Base-by-base conservation (phyloP, 2,113 vertebrate species). In the Benitochromis conjunctus region DNA sequence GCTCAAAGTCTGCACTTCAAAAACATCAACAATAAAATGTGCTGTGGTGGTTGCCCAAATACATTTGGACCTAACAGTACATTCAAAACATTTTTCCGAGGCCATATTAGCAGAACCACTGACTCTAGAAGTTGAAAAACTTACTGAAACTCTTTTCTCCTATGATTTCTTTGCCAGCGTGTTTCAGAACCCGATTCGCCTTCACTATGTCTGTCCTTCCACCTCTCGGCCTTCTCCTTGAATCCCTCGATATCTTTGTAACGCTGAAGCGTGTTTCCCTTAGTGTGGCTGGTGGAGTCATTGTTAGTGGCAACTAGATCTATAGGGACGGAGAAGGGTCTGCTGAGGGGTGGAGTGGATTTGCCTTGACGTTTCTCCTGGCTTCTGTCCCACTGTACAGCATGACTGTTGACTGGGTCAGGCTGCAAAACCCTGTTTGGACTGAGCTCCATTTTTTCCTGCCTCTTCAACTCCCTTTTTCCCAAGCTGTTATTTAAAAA, bases 161-260 rank as follows among this genome's bases (percentile, higher is more conserved):
- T 81, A 3, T 14, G 10, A 10, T 54, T 31, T 29, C 1, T 29
- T 9, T 58, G 80, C 1, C 43, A 38, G 12, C 1, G 60, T 5
- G 41, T 4, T 80, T 95, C 94, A 14, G 89, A 86, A 82, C 88
- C 88, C 1, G 87, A 83, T 3, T 89, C 86, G 4, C 96, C 77
- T 5, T 97, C 89, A 18, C 88, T 91, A 26, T 96, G 89, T 14
- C 94, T 97, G 79, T 96, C 98, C 48, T 94, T 97, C 98, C 98
- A 99, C 26, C 90, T 94, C 86, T 97, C 96, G 1, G 94, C 96
- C 31, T 97, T 98, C 9, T 93, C 94, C 88, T 95, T 97, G 1
- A 98, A 93, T 55, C 92, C 95, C 31, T 71, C 94, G 0, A 86
- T 62, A 34, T 97, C 97, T 8, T 71, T 90, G 1, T 97, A 96